These are phyloP conservation scores for Oscheius sp. DNA, from an alignment of 2,888 invertebrate species.

Conservation along the genomic window DNA sequence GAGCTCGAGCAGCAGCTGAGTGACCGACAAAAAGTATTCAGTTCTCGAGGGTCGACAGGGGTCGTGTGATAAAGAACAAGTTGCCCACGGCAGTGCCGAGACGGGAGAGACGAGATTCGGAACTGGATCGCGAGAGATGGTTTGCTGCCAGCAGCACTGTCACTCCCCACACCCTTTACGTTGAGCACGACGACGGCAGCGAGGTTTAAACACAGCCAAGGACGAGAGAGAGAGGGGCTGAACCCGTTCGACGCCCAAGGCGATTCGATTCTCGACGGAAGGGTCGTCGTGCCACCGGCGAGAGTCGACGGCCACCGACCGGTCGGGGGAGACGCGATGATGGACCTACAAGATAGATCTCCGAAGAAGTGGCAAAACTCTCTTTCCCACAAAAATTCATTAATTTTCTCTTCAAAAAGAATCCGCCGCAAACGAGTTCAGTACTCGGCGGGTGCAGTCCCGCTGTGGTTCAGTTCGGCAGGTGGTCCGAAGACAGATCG, in stretches of 20 bases:
- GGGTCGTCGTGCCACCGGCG: conserved; percentile 26
- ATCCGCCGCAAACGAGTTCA: conserved; percentile 23
- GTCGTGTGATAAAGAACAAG: conserved; percentile 29
- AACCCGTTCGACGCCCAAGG: conserved; percentile 13
- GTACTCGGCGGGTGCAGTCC: conserved; percentile 20
- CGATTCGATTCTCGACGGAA: conserved; percentile 20
- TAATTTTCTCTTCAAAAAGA: conserved; percentile 1
- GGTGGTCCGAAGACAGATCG: conserved; percentile 14
- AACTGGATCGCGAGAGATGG: conserved; percentile 20
- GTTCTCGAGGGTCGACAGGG: conserved; percentile 12
- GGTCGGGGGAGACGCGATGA: conserved; percentile 9
- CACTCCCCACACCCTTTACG: conserved; percentile 29
- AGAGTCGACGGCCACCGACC: conserved; percentile 25
- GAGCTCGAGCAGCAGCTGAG: conserved; percentile 1
- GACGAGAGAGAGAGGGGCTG: conserved; percentile 11
- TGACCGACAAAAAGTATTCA: background rate
- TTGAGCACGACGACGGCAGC: conserved; percentile 35
- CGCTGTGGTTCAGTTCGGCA: conserved; percentile 22
- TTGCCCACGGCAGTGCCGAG: conserved; percentile 26
- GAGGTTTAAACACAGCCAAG: conserved; percentile 27
- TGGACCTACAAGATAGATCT: conserved; percentile 20
- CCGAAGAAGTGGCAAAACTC: background rate
- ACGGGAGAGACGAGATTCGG: conserved; percentile 29
- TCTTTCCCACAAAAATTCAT: conserved; percentile 15
- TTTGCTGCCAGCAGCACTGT: background rate